Evolutionary conservation across 2,888 invertebrate genomes (phyloP).

Genomic region (Drosophila melanosoma): DNA sequence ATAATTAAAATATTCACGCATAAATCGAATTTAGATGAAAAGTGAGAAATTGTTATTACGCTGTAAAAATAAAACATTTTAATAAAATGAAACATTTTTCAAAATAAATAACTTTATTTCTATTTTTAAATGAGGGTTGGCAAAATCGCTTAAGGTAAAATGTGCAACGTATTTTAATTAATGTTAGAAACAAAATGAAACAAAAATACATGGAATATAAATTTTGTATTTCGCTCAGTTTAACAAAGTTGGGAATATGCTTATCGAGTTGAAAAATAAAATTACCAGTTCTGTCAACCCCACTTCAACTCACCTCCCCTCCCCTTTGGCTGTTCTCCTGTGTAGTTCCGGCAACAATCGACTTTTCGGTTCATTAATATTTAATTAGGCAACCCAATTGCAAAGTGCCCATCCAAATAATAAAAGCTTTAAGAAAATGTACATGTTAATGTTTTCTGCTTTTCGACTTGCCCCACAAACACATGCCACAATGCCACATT

Average conservation of each 20-base stretch:
- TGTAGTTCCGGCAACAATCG: constrained; percentile 34
- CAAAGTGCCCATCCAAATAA: constrained; percentile 15
- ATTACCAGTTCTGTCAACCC: neutral
- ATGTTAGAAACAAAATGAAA: neutral
- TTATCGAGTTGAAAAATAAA: neutral
- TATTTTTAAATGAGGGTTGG: neutral
- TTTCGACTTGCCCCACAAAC: constrained; percentile 3
- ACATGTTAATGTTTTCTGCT: neutral
- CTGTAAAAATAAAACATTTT: neutral
- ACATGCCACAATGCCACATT: neutral
- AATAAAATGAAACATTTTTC: neutral
- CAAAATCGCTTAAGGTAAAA: neutral
- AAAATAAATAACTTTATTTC: neutral
- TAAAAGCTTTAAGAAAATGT: constrained; percentile 22
- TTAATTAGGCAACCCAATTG: constrained; percentile 45
- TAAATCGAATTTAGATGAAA: constrained; percentile 1
- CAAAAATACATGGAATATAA: neutral
- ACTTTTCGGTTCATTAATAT: constrained; percentile 61
- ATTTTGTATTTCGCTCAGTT: neutral
- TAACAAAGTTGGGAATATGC: neutral
- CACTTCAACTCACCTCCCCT: neutral
- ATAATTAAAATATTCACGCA: neutral
- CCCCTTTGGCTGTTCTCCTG: neutral
- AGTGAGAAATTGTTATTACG: neutral
- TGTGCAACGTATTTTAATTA: neutral